Conservation (phyloP, 2,113 vertebrate genomes). For the Morone saxatilis region DNA sequence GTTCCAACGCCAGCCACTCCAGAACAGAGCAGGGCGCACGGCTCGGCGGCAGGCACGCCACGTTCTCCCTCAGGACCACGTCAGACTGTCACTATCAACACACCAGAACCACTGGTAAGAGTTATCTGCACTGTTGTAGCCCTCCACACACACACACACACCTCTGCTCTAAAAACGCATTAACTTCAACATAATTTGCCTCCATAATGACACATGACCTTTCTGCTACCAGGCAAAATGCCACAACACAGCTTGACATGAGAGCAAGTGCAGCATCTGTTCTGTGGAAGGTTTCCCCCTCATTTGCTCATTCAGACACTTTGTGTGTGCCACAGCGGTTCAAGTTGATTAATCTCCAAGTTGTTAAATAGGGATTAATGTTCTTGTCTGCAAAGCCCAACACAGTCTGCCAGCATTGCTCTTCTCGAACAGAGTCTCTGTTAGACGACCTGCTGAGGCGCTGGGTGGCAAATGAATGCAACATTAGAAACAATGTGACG, state of each 20-base stretch:
- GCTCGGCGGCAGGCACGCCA: constrained; percentile 15
- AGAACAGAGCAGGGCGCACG: constrained; percentile 54
- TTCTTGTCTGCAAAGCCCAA: constrained; percentile 12
- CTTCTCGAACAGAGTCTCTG: neutral
- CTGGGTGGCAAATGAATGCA: constrained; percentile 10
- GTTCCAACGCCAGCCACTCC: constrained; percentile 72
- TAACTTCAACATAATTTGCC: constrained; percentile 7
- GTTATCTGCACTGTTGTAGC: too few relatives aligned
- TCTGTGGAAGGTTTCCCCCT: constrained; percentile 21
- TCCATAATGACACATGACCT: constrained; percentile 34
- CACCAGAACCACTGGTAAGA: constrained; percentile 68
- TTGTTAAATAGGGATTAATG: constrained; percentile 50
- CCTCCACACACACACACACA: neutral
- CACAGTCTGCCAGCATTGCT: constrained; percentile 2
- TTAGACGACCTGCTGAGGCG: neutral
- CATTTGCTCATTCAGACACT: constrained; percentile 27
- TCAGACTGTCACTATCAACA: constrained; percentile 57
- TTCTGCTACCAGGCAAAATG: constrained; percentile 47
- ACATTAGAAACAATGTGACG: constrained; percentile 14
- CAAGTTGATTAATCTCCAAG: constrained; percentile 31
- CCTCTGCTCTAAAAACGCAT: neutral
- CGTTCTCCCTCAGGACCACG: constrained; percentile 76
- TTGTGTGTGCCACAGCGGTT: neutral
- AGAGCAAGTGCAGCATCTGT: constrained; percentile 9
- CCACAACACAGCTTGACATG: constrained; percentile 32